Percentiles rank a stretch among this genome's conserved stretches.
Conservation (phyloP, 2,797 vertebrate species). For the Sylvia borin region DNA sequence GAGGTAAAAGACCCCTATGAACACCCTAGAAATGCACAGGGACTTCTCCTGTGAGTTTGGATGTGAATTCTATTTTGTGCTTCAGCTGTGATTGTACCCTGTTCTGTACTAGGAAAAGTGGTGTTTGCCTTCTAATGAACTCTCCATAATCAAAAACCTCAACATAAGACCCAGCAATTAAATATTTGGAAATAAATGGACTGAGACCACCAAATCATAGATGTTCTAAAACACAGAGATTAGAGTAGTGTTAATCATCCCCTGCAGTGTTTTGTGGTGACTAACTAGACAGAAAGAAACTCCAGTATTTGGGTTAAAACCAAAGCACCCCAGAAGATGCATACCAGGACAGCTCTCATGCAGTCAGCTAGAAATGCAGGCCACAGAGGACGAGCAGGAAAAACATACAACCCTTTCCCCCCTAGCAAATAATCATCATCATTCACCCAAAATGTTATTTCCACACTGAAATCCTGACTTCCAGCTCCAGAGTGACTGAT, state of each 20-base stretch:
- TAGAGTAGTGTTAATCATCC: background rate
- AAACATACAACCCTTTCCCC: background rate
- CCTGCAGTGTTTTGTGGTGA: background rate
- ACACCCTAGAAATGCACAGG: background rate
- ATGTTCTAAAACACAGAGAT: background rate
- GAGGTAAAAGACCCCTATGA: background rate
- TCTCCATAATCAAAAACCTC: background rate
- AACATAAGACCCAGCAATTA: background rate
- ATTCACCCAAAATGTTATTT: slow-evolving; percentile 15
- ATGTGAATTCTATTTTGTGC: background rate
- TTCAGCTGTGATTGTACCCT: slow-evolving; percentile 18
- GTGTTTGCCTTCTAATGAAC: background rate
- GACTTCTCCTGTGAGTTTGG: accelerated
- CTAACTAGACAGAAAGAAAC: background rate
- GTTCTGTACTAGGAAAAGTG: background rate
- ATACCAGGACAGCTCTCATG: background rate
- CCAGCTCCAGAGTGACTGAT: slow-evolving; percentile 5
- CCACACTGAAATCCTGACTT: background rate
- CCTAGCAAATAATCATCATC: background rate
- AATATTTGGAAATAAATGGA: background rate
- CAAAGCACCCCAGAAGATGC: background rate
- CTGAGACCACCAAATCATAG: background rate
- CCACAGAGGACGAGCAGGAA: background rate
- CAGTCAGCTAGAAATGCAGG: background rate
- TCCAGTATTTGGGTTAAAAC: background rate